Evolutionary conservation across 2,797 vertebrate genomes (phyloP), one percentile per base, ranked within the genome.

Genomic region (Falco novaeseelandiae): DNA sequence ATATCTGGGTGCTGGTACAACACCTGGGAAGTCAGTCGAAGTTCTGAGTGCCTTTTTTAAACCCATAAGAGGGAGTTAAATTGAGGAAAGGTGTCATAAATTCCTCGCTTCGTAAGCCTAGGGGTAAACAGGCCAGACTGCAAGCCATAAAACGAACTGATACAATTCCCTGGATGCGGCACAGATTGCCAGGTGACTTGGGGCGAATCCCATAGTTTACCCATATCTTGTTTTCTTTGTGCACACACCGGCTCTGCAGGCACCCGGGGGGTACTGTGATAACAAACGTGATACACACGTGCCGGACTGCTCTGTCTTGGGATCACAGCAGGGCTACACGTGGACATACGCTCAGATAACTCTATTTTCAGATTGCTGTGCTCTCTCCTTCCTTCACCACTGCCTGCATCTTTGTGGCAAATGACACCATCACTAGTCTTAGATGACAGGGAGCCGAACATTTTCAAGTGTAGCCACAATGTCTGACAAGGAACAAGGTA

Each of bases 231-330:
- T 40, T 57, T 58, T 59, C 65, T 72, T 32, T 12, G 12, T 51
- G 18, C 38, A 9, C 9, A 3, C 8, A 42, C 58, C 8, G 0
- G 52, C 27, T 38, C 49, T 12, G 29, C 10, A 49, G 62, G 57
- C 52, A 54, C 51, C 65, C 20, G 29, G 67, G 30, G 79, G 51
- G 36, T 18, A 48, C 27, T 17, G 42, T 13, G 44, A 48, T 26
- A 71, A 49, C 32, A 32, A 67, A 52, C 3, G 1, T 10, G 32
- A 80, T 10, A 42, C 14, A 10, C 34, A 10, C 0, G 0, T 23
- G 49, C n/a, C 49, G 18, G 27, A 15, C 12, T 1, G 0, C 34
- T 71, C 71, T 6, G 0, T 17, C 78, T 46, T 29, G 52, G 71
- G 27, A 32, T 57, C 44, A 10, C 1, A 1, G 55, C 36, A 44